Evolutionary conservation across 2,797 vertebrate species (phyloP).

Genomic region (Acrossocheilus fasciatus): DNA sequence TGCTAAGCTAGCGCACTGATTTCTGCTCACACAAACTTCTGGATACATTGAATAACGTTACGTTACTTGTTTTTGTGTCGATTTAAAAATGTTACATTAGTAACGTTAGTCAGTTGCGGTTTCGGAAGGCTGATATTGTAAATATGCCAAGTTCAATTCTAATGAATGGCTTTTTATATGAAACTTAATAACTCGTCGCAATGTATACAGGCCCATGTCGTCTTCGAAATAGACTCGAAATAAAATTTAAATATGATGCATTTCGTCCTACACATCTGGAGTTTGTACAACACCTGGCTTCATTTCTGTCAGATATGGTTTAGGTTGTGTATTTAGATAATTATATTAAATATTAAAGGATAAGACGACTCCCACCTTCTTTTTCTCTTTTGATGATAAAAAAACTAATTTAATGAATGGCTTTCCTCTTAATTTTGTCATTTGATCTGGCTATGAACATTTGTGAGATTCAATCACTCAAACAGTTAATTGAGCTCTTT

Average conservation of each 20-base stretch:
- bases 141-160: background rate
- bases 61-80: background rate
- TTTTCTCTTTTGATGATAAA: background rate
- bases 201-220: background rate
- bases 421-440: background rate
- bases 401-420: background rate
- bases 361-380: background rate
- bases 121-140: background rate
- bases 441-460: background rate
- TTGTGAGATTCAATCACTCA: no score
- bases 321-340: background rate
- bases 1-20: constrained; percentile 39
- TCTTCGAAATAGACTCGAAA: background rate
- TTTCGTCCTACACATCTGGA: background rate
- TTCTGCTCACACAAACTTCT: background rate
- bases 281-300: background rate
- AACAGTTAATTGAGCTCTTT: no score
- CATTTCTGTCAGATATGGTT: background rate
- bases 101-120: background rate
- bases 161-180: background rate
- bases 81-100: background rate
- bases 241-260: background rate
- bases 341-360: background rate
- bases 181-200: background rate
- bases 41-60: background rate